These are phyloP conservation scores for Dinomys branickii DNA, from an alignment of 2,113 vertebrate genomes.

Conservation along the genomic window DNA sequence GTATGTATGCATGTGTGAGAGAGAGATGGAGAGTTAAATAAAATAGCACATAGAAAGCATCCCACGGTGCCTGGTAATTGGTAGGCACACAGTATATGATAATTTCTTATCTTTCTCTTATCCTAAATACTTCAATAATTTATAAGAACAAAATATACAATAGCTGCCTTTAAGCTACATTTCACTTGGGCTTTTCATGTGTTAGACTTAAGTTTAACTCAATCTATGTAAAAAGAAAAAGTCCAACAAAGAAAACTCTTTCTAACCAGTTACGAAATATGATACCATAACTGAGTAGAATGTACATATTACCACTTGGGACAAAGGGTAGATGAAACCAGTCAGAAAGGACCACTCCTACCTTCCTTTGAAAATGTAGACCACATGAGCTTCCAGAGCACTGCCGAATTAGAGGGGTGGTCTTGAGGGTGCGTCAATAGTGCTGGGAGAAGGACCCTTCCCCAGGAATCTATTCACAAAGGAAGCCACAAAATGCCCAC, in stretches of 20 bases:
- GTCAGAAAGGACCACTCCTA: neutral
- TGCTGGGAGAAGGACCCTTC: neutral
- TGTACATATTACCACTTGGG: neutral
- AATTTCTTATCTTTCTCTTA: neutral
- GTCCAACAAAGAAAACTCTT: neutral
- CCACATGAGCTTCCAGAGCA: neutral
- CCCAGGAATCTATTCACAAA: neutral
- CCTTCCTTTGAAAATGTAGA: neutral
- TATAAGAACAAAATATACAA: neutral
- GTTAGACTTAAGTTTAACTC: neutral
- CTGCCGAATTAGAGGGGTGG: neutral
- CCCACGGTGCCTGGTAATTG: neutral
- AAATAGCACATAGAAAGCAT: neutral
- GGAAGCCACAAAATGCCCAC: neutral
- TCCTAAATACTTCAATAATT: neutral
- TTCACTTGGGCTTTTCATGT: neutral
- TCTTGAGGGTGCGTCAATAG: neutral
- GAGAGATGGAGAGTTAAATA: neutral
- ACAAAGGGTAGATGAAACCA: neutral
- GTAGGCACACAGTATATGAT: neutral
- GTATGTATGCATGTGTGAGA: neutral
- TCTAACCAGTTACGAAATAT: neutral
- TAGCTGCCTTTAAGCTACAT: neutral
- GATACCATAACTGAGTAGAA: neutral
- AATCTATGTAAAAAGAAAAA: neutral